Base-by-base conservation (phyloP, 2,888 invertebrate genomes). In the Ectobius pallidus region DNA sequence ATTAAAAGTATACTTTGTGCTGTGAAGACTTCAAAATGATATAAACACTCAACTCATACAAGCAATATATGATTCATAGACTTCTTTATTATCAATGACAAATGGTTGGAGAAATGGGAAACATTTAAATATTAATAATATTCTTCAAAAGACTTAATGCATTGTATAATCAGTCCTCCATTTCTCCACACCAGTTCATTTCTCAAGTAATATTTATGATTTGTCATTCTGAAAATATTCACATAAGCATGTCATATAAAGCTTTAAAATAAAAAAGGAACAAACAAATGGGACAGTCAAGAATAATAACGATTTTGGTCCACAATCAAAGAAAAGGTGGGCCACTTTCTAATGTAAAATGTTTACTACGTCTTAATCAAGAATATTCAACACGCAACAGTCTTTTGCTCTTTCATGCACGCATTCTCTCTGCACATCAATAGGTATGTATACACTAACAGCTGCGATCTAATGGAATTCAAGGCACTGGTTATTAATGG, bases 261-360 rank as follows among this genome's bases (percentile, higher is more conserved):
- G 58, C 58, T 2, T 30, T 58, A n/a, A 58, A 58, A 58, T 58
- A 4, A 58, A 46, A 46, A 58, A 58, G 30, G 32, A 58, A 58
- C 25, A 20, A 30, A n/a, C 7, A 30, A 30, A 3, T 27, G 32
- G 1, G 7, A 16, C 30, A 52, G 22, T 18, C 25, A n/a, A n/a
- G 52, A 9, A 52, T 52, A 25, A 52, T 18, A 22, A 6, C 22
- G n/a, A 52, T 1, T 30, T 58, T 58, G 58, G 58, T 58, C 58
- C 58, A 30, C 58, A 30, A 14, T 52, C 20, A 52, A 52, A 11
- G 22, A 52, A 52, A 52, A 25, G 20, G 20, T 52, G 52, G 52
- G 52, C 52, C 52, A 34, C n/a, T 6, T 4, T 11, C 30, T n/a
- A 58, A 30, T 58, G 58, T 58, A 58, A 58, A 58, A 32, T 25